Base-by-base conservation (phyloP, 2,113 vertebrate genomes). In the Paradisaea rubra region DNA sequence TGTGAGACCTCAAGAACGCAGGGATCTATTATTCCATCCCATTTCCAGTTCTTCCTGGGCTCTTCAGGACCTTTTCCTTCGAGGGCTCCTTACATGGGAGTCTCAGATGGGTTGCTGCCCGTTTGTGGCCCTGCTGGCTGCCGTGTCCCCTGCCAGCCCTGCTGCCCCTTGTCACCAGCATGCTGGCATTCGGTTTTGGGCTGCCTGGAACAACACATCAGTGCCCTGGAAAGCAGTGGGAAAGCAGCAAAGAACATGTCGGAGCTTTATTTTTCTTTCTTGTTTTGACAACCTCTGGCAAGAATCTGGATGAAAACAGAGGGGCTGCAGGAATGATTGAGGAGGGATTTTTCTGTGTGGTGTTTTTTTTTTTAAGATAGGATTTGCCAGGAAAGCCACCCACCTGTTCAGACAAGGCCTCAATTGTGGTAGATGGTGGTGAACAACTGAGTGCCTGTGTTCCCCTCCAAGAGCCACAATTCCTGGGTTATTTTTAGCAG, bases 361-460 rank as follows among this genome's bases (percentile, higher is more conserved):
- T 66, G 39, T 37, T 39, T 14, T 45, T 49, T 77, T 79, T 39
- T 39, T 47, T 5, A 28, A 82, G 92, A 9, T 12, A 37, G 72
- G 85, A 71, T 86, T 95, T 95, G 86, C 80, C 89, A 88, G 94
- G 83, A 95, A 94, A 95, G 89, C 95, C 91, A 95, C 96, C 96
- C 96, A 96, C 96, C 95, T 96, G 94, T 90, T 88, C 90, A 95
- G 88, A 97, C 96, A 97, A 95, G 95, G 91, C 89, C 44, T 84
- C 92, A n/a, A 74, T 95, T 95, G 93, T 95, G 80, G 88, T 44
- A 31, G 79, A 6, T 2, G 6, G 68, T 19, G 64, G 82, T 71
- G 90, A 95, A 95, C 91, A 95, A 93, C 76, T 1, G 4, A 94
- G 60, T 73, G 83, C 81, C 85, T 96, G 79, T 95, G 91, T 53